A percentile compares a stretch with the other conserved stretches of the same genome.
Evolutionary conservation across 2,797 vertebrate genomes (phyloP).

Genomic region (Cirrhinus mrigala): DNA sequence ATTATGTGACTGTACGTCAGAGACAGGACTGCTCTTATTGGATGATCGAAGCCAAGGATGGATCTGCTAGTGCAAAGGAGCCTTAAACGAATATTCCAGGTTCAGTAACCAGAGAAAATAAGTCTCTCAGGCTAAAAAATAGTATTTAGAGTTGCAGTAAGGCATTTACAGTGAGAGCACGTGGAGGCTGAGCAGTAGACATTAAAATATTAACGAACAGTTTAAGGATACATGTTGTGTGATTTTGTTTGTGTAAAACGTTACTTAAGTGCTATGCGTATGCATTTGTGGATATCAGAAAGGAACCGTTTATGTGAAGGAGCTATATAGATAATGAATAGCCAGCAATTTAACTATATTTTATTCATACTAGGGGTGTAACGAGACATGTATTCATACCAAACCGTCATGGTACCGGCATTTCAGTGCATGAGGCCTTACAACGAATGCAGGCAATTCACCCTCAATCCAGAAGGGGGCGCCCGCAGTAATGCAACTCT

Average conservation of each 20-base stretch:
- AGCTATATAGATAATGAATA: background rate
- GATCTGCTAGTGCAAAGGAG: conserved; percentile 44
- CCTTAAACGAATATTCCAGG: background rate
- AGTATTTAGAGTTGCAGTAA: background rate
- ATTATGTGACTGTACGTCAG: conserved; percentile 45
- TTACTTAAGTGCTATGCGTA: background rate
- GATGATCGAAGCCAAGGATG: conserved; percentile 13
- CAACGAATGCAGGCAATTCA: too few relatives aligned
- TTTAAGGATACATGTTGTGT: background rate
- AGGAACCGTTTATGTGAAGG: background rate
- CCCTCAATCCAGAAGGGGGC: too few relatives aligned
- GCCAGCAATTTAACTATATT: background rate
- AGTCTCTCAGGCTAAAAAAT: background rate
- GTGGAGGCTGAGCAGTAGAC: background rate
- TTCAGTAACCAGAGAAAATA: conserved; percentile 4
- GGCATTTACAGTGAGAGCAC: background rate
- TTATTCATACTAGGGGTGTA: too few relatives aligned
- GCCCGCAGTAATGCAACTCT: too few relatives aligned
- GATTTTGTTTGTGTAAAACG: background rate
- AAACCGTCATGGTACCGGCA: too few relatives aligned
- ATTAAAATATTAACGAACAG: background rate
- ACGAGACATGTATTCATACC: too few relatives aligned
- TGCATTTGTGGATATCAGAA: background rate
- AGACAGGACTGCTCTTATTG: conserved; percentile 36
- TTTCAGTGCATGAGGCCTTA: too few relatives aligned